Evolutionary conservation across 2,797 vertebrate species (phyloP).

Genomic region (Acanthurus lineatus): DNA sequence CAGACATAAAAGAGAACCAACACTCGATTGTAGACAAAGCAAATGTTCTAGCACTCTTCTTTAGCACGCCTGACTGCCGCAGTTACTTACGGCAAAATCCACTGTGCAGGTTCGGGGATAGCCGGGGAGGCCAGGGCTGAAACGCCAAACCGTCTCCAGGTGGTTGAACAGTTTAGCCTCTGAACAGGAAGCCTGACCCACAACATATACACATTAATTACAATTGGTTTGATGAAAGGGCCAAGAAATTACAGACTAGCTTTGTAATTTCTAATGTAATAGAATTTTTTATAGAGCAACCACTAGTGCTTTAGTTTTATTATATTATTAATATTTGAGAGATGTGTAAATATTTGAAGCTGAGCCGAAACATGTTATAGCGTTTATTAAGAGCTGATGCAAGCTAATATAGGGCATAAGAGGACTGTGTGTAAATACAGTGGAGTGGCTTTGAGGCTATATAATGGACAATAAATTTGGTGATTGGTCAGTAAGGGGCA

Average conservation of each 20-base stretch:
- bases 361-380: no score
- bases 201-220: not conserved
- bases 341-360: no score
- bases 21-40: not conserved
- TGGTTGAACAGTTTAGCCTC: constrained; percentile 96
- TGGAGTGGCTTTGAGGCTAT: no score
- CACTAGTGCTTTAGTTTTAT: not conserved
- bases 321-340: no score
- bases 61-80: not conserved
- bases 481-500: no score
- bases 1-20: not conserved
- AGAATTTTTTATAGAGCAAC: not conserved
- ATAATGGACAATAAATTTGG: no score
- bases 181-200: constrained; percentile 91
- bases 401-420: no score
- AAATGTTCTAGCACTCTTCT: not conserved
- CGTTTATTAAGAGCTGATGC: no score
- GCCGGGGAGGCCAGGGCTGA: constrained; percentile 96
- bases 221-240: not conserved
- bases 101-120: constrained; percentile 96
- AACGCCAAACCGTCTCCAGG: constrained; percentile 95
- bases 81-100: constrained; percentile 93
- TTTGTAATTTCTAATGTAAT: not conserved
- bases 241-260: not conserved
- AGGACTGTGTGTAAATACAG: no score